Conservation (phyloP, 1,140 invertebrate genomes). For the Aradophagus sp. region DNA sequence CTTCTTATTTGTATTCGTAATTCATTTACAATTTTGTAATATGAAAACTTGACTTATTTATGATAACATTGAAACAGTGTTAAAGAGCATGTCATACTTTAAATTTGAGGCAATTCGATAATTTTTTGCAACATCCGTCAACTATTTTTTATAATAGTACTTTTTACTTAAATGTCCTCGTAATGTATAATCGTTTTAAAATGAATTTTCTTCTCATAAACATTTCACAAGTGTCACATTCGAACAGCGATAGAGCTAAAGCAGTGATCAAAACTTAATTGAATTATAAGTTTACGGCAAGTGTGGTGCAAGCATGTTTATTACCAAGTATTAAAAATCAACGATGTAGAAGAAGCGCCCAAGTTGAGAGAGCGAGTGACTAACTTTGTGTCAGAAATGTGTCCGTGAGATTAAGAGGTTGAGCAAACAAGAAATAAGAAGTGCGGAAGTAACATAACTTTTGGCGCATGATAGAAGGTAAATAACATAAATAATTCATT, state of each 20-base stretch:
- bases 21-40: no score
- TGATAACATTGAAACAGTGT: no score
- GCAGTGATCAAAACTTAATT: conserved; percentile 15
- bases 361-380: conserved; percentile 35
- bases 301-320: conserved; percentile 12
- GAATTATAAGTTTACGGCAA: conserved; percentile 17
- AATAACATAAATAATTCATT: conserved; percentile 11
- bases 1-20: no score
- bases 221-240: no score
- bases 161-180: no score
- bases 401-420: conserved; percentile 43
- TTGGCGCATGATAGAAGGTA: conserved; percentile 4
- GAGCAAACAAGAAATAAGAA: conserved; percentile 43
- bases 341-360: conserved; percentile 27
- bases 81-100: no score
- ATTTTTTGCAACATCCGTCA: no score
- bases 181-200: no score
- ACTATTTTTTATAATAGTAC: no score
- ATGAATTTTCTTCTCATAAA: no score
- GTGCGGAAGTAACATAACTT: conserved; percentile 36
- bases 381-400: conserved; percentile 44
- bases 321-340: conserved; percentile 36
- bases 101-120: no score
- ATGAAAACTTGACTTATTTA: no score
- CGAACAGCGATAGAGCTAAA: background rate